These are phyloP conservation scores for Oreotragus oreotragus DNA, from an alignment of 2,113 vertebrate genomes.

Conservation along the genomic window DNA sequence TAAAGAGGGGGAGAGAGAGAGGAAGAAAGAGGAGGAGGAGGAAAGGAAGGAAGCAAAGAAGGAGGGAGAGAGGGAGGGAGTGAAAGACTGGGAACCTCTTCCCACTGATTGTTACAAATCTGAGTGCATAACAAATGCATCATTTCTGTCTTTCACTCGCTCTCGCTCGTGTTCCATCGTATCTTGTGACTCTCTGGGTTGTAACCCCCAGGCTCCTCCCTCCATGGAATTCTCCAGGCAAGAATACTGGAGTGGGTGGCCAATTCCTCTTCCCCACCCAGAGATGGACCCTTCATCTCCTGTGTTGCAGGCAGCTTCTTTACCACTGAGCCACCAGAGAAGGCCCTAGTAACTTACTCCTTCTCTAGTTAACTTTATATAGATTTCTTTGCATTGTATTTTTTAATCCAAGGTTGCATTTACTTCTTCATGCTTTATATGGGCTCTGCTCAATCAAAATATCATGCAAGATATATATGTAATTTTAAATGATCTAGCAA, in stretches of 20 bases:
- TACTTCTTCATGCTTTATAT: background rate
- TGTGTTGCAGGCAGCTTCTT: background rate
- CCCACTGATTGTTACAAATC: background rate
- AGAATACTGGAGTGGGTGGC: background rate
- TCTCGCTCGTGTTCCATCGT: rapidly evolving
- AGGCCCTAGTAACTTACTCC: background rate
- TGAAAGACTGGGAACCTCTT: background rate
- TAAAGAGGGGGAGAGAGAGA: background rate
- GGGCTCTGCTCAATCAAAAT: background rate
- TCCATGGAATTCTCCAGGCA: background rate
- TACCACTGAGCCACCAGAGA: background rate
- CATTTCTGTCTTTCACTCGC: rapidly evolving
- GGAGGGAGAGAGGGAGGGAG: rapidly evolving
- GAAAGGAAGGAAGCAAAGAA: background rate
- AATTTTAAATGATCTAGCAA: background rate
- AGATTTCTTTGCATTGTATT: background rate
- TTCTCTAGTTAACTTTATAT: background rate
- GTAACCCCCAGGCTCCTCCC: background rate
- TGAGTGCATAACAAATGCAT: background rate
- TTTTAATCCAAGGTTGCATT: background rate
- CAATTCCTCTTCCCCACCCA: background rate
- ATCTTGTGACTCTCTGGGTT: background rate
- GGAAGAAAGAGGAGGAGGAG: background rate
- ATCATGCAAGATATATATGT: background rate
- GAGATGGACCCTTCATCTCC: background rate